Evolutionary conservation across 2,888 invertebrate genomes (phyloP).

Genomic region (Patella pellucida): DNA sequence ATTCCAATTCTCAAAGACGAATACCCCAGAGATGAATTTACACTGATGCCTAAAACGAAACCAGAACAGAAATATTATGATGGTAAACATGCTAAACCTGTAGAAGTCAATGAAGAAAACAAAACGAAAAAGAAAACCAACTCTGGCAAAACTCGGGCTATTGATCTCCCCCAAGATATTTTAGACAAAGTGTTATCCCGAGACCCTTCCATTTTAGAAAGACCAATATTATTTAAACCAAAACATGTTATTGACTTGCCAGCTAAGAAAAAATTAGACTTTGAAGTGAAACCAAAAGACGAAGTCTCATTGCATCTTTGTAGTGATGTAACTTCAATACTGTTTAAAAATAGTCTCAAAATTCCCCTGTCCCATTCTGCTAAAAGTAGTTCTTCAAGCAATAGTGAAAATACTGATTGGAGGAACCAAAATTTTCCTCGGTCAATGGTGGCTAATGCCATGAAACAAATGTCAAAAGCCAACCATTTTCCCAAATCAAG

Average conservation of each 20-base stretch:
- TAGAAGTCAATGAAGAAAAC: constrained; percentile 27
- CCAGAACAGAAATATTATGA: constrained; percentile 56
- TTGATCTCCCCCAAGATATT: constrained; percentile 56
- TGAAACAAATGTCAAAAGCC: constrained; percentile 47
- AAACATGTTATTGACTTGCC: constrained; percentile 63
- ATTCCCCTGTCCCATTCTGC: neutral
- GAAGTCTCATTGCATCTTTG: constrained; percentile 61
- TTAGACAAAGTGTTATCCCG: constrained; percentile 45
- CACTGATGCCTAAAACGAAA: constrained; percentile 58
- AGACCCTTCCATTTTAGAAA: constrained; percentile 48
- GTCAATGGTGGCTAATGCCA: constrained; percentile 46
- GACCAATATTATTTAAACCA: constrained; percentile 64
- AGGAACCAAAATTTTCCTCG: constrained; percentile 43
- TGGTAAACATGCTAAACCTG: constrained; percentile 46
- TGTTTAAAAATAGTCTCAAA: constrained; percentile 53
- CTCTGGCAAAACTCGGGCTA: constrained; percentile 42
- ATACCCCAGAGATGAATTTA: constrained; percentile 68
- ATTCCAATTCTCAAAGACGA: constrained; percentile 60
- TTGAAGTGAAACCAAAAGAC: constrained; percentile 48
- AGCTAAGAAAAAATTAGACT: constrained; percentile 59
- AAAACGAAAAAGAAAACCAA: constrained; percentile 31
- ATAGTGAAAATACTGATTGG: constrained; percentile 37
- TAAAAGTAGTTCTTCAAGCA: constrained; percentile 14
- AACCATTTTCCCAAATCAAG: constrained; percentile 45
- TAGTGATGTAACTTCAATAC: constrained; percentile 55